Conservation (phyloP, 2,888 invertebrate genomes). For the Mystacides longicornis region DNA sequence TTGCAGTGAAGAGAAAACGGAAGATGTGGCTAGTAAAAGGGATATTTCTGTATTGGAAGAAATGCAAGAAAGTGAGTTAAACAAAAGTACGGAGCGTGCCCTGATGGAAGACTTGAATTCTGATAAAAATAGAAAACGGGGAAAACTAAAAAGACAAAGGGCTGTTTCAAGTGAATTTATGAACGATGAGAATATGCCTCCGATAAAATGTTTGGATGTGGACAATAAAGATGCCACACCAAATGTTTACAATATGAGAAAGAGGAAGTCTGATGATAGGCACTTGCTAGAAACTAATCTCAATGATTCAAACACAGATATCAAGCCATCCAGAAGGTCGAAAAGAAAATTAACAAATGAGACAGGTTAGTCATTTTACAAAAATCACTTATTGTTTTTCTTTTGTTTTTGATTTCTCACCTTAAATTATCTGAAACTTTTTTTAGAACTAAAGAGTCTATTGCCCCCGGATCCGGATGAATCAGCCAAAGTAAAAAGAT, state of each 20-base stretch:
- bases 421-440: neutral
- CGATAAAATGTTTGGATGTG: neutral
- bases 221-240: too few species aligned
- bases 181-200: slow-evolving; percentile 12
- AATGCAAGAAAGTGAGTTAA: neutral
- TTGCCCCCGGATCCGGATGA: neutral
- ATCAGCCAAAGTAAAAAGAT: neutral
- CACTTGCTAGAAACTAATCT: neutral
- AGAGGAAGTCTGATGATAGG: neutral
- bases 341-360: neutral
- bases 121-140: neutral
- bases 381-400: too few species aligned
- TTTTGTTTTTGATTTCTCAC: neutral
- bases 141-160: neutral
- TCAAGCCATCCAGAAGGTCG: neutral
- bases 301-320: neutral
- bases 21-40: neutral
- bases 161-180: neutral
- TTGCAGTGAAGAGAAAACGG: neutral
- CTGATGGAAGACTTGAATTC: neutral
- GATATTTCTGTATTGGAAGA: neutral
- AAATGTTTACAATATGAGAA: neutral
- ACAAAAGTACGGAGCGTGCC: neutral
- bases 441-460: slow-evolving; percentile 3
- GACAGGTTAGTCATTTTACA: too few species aligned